Evolutionary conservation across 2,797 vertebrate genomes (phyloP).

Genomic region (Bradypodion pumilum): DNA sequence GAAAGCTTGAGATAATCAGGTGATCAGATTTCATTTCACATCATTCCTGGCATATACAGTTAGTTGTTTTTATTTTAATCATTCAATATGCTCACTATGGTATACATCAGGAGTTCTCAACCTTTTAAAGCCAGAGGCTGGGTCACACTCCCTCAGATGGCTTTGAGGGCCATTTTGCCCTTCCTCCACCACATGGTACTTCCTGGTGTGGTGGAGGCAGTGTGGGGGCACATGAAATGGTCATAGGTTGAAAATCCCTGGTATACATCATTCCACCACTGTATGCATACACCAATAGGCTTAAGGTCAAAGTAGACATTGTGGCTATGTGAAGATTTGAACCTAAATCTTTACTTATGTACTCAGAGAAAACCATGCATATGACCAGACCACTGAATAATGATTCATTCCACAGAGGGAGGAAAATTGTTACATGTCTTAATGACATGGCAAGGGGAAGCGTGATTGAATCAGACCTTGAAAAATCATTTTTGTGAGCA

Average conservation of each 20-base stretch:
- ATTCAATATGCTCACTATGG: not conserved
- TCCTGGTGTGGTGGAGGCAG: too few relatives aligned
- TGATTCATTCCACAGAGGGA: not conserved
- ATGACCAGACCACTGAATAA: not conserved
- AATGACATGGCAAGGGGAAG: not conserved
- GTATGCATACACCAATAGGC: too few relatives aligned
- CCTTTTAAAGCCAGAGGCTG: too few relatives aligned
- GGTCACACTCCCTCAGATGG: too few relatives aligned
- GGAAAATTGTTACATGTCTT: not conserved
- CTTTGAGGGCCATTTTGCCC: too few relatives aligned
- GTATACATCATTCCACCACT: too few relatives aligned
- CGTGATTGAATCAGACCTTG: not conserved
- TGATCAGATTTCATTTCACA: not conserved
- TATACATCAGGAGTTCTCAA: too few relatives aligned
- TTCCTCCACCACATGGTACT: too few relatives aligned
- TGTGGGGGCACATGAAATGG: too few relatives aligned
- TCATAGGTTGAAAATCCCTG: too few relatives aligned
- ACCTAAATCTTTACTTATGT: not conserved
- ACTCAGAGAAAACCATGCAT: not conserved
- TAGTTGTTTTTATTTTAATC: not conserved
- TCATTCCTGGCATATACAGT: not conserved
- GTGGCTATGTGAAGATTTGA: not conserved
- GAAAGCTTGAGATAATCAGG: not conserved
- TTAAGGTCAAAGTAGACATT: not conserved
- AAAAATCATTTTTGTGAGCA: not conserved